Percentiles rank a stretch among this genome's conserved stretches.
Evolutionary conservation across 2,113 vertebrate genomes (phyloP).

Genomic region (Rhinogobius similis): DNA sequence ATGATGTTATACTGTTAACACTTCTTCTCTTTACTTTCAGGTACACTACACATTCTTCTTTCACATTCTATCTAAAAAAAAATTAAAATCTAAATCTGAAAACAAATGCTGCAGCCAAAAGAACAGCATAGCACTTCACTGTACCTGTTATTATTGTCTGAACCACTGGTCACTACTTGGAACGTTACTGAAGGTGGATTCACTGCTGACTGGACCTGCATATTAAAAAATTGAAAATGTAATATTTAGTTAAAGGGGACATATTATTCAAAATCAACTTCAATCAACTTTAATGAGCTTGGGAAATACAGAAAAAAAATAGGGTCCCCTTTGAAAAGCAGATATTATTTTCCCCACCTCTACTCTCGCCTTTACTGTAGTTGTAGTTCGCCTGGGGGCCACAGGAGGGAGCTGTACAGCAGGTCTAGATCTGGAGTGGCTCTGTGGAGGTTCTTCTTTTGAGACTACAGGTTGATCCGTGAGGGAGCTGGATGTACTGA

Average conservation of each 20-base stretch:
- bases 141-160: conserved; percentile 30
- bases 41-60: no score
- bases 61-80: neutral
- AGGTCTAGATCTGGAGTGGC: conserved; percentile 12
- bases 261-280: no score
- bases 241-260: neutral
- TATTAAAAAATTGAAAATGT: neutral
- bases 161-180: neutral
- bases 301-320: no score
- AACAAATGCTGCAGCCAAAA: no score
- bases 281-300: no score
- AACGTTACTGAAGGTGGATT: conserved; percentile 2
- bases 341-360: neutral
- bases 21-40: neutral
- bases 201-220: conserved; percentile 7
- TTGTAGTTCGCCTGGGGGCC: conserved; percentile 23
- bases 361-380: neutral
- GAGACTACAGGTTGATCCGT: neutral
- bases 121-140: neutral
- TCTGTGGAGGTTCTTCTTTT: neutral
- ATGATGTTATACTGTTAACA: no score
- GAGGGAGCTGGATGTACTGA: neutral
- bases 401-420: conserved; percentile 24
- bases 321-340: neutral
- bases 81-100: no score